Conservation (phyloP, 2,113 vertebrate genomes). For the Hemibagrus wyckioides region DNA sequence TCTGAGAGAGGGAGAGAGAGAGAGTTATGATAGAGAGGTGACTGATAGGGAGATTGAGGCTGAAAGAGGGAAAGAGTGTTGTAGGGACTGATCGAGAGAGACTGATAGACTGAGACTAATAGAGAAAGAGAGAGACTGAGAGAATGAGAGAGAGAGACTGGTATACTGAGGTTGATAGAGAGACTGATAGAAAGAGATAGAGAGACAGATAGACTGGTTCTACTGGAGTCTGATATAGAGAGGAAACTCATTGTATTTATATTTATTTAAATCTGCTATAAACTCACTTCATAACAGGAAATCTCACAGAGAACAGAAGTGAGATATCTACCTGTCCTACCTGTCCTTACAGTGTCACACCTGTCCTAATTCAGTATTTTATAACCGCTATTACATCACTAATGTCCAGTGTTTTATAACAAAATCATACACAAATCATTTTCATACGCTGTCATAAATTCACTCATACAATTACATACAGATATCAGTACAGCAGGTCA, state of each 20-base stretch:
- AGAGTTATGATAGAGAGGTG: too few relatives aligned
- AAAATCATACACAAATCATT: background rate
- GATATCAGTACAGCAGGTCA: too few relatives aligned
- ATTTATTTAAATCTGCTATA: background rate
- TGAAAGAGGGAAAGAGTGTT: too few relatives aligned
- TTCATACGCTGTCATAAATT: too few relatives aligned
- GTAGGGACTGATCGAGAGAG: too few relatives aligned
- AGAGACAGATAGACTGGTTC: background rate
- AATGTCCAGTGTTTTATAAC: background rate
- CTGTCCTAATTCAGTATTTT: background rate
- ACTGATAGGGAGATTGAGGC: too few relatives aligned
- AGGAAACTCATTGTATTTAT: background rate
- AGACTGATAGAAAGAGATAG: background rate
- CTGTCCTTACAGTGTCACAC: background rate
- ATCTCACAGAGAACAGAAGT: background rate
- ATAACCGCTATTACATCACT: background rate
- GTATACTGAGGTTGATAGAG: too few relatives aligned
- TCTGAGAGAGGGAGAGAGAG: background rate
- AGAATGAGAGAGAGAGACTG: background rate
- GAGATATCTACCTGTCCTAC: background rate
- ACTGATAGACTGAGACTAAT: too few relatives aligned
- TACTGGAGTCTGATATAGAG: too few relatives aligned
- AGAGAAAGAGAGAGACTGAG: too few relatives aligned
- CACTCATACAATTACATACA: too few relatives aligned
- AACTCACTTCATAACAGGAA: background rate